These are phyloP conservation scores for Drosophila subquinaria DNA, from an alignment of 2,888 invertebrate genomes.

Conservation along the genomic window DNA sequence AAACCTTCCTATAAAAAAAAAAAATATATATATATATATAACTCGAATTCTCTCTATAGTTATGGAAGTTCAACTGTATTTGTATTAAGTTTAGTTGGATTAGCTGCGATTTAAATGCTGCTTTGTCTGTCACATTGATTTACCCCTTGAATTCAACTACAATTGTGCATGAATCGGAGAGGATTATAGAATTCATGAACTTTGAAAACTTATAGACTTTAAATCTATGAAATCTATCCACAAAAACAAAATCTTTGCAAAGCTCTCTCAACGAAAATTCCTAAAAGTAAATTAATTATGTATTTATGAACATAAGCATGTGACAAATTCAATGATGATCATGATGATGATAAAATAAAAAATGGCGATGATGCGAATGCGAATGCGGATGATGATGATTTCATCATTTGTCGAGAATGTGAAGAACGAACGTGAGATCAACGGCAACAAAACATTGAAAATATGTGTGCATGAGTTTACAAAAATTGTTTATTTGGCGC, in stretches of 20 bases:
- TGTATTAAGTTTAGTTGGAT: background rate
- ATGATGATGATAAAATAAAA: constrained; percentile 14
- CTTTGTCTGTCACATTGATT: background rate
- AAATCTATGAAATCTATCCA: no score
- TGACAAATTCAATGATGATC: constrained; percentile 37
- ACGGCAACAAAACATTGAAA: background rate
- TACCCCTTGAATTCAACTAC: background rate
- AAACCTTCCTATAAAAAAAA: no score
- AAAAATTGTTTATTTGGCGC: constrained; percentile 25
- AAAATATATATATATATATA: no score
- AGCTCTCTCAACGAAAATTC: background rate
- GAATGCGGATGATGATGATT: constrained; percentile 26
- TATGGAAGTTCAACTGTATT: background rate
- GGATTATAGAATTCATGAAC: background rate
- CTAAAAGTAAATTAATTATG: constrained; percentile 16
- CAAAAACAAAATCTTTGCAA: constrained; percentile 7
- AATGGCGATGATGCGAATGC: constrained; percentile 1
- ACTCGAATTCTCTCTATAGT: no score
- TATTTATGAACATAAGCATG: constrained; percentile 19
- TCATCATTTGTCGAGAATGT: constrained; percentile 34
- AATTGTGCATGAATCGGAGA: background rate
- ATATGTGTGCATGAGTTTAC: constrained; percentile 9
- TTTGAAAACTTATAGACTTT: background rate
- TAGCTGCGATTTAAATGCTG: background rate
- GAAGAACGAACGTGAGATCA: constrained; percentile 18